A percentile compares a stretch with the other conserved stretches of the same genome.
Evolutionary conservation across 2,113 vertebrate genomes (phyloP).

Genomic region (Brachypodius melanocephalos): DNA sequence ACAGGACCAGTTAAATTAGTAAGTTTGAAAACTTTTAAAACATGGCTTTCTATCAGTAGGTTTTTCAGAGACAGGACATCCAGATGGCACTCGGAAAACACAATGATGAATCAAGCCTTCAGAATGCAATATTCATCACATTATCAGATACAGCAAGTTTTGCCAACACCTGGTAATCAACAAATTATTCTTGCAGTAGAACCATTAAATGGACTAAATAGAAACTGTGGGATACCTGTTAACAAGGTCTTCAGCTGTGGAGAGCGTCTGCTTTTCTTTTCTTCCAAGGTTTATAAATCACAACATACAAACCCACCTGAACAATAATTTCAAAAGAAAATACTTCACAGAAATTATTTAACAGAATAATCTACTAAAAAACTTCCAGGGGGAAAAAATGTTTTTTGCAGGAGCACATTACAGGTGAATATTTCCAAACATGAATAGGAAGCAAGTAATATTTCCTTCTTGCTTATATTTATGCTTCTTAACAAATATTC

Average conservation of each 20-base stretch:
- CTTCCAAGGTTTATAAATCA: neutral
- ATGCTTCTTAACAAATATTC: neutral
- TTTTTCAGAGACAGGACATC: conserved; percentile 2
- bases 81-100: conserved; percentile 39
- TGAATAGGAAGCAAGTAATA: neutral
- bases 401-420: neutral
- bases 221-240: conserved; percentile 31
- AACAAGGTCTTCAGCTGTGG: conserved; percentile 22
- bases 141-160: conserved; percentile 30
- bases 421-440: neutral
- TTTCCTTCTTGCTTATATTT: neutral
- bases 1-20: neutral
- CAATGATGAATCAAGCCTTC: conserved; percentile 37
- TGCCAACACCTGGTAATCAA: conserved; percentile 47
- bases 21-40: neutral
- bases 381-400: rapidly evolving
- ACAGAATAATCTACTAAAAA: neutral
- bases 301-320: neutral
- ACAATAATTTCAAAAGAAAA: neutral
- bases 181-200: conserved; percentile 47
- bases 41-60: neutral
- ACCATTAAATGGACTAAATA: conserved; percentile 45
- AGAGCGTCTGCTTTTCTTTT: neutral
- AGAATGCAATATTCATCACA: conserved; percentile 47
- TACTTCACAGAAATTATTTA: neutral